A percentile compares a stretch with the other conserved stretches of the same genome.
phyloP scores from a whole-genome alignment of 2,113 vertebrate genomes.

The Bubo scandiacus region DNA sequence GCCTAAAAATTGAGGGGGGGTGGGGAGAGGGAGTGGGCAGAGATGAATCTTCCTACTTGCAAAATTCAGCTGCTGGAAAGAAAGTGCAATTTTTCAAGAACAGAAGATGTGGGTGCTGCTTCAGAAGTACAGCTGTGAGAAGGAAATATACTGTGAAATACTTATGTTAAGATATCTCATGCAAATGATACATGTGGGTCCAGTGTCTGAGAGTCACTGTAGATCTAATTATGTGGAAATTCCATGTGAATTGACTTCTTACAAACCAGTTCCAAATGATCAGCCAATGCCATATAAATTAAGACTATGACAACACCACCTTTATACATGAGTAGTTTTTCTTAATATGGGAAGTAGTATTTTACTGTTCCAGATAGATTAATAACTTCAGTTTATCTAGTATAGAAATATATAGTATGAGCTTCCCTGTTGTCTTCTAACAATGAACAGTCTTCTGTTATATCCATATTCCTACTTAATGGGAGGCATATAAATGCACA shows the following conservation, averaged over 20 bases:
- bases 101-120: slow-evolving; percentile 10
- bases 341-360: not conserved
- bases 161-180: slow-evolving; percentile 11
- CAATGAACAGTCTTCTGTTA: not conserved
- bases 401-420: not conserved
- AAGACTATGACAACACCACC: not conserved
- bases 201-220: not conserved
- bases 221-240: not conserved
- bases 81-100: slow-evolving; percentile 1
- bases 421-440: not conserved
- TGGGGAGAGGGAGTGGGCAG: not conserved
- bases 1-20: not conserved
- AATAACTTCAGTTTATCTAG: not conserved
- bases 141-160: slow-evolving; percentile 9
- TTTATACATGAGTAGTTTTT: not conserved
- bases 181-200: not conserved
- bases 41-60: not conserved
- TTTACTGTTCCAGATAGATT: not conserved
- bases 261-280: not conserved
- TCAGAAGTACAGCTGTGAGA: not conserved
- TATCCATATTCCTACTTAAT: not conserved
- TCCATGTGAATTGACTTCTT: not conserved
- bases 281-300: not conserved
- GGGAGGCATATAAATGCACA: not conserved
- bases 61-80: slow-evolving; percentile 7